Evolutionary conservation across 2,113 vertebrate genomes (phyloP), one percentile per base, ranked within the genome.

Genomic region (Dasyprocta punctata): DNA sequence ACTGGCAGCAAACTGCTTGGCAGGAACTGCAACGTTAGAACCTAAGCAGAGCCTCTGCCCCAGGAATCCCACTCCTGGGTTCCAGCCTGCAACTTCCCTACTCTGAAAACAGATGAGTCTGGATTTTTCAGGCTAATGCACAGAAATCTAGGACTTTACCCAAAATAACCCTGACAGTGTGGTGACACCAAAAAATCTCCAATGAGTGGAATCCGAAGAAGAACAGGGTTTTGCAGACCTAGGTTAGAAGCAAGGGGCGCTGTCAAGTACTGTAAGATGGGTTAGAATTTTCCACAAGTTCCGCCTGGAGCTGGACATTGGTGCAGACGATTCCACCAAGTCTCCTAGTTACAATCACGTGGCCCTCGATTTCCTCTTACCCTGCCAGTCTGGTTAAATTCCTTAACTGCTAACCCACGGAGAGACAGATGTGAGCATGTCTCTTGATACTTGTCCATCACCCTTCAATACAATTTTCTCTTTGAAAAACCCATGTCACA

Each of bases 1-100:
- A 6, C 3, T 52, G 71, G 56, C 7, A 12, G 69, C 24, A 71
- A 52, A 36, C 20, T 9, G 7, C 38, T 1, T 33, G 30, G 24
- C 86, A n/a, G 17, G 9, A 33, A n/a, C 20, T 3, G 7, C 0
- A 5, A 38, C 0, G 0, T 65, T 0, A 4, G 82, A 41, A 36
- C 10, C 11, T 2, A 1, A 1, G 41, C 12, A 9, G 0, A 1
- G 5, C 10, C 54, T 1, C 2, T 8, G 20, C 19, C 71, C 56
- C 26, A 5, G 47, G 20, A 36, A 4, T 1, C 49, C 77, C 6
- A 13, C 41, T 22, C 49, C 26, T 17, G 28, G 83, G n/a, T 38
- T 1, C 30, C 19, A 14, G 28, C 38, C 5, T 1, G 19, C 69
- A 75, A 36, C 28, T 14, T 67, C 38, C 71, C 54, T 44, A n/a